Percentiles rank a stretch among this genome's conserved stretches.
These are phyloP conservation scores for Tenthredo mesomela DNA, from an alignment of 2,888 invertebrate genomes.

Conservation along the genomic window DNA sequence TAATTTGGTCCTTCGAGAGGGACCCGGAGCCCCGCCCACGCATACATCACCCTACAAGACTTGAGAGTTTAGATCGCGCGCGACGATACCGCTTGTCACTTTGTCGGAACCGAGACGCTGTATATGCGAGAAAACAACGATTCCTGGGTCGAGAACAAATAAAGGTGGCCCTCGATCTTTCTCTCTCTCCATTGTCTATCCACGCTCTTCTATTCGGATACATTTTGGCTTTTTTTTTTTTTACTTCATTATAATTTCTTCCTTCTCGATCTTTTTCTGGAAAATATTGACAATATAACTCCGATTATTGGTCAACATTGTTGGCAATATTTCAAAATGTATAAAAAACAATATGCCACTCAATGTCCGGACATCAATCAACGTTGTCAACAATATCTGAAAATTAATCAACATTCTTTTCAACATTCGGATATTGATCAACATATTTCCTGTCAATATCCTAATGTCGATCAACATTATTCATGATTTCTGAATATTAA, in stretches of 20 bases:
- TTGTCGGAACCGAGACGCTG: constrained; percentile 62
- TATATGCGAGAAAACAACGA: constrained; percentile 51
- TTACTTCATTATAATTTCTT: not conserved
- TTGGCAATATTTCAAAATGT: not conserved
- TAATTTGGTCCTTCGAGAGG: constrained; percentile 65
- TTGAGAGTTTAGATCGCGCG: constrained; percentile 55
- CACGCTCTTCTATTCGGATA: not conserved
- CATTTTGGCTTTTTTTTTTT: not conserved
- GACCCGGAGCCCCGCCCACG: constrained; percentile 66
- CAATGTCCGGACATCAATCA: not conserved
- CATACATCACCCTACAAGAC: constrained; percentile 65
- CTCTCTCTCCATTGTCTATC: constrained; percentile 12
- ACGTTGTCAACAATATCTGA: not conserved
- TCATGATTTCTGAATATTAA: not conserved
- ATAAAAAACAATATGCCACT: not conserved
- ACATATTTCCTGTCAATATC: not conserved
- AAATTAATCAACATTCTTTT: not conserved
- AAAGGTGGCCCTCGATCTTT: constrained; percentile 31
- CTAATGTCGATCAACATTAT: not conserved
- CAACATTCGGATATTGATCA: not conserved
- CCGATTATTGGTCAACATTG: too few species aligned
- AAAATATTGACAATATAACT: too few species aligned
- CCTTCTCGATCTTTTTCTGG: not conserved
- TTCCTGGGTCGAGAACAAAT: constrained; percentile 49
- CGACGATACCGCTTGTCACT: constrained; percentile 66